Evolutionary conservation across 2,797 vertebrate species (phyloP).

Genomic region (Cheirogaleus major): DNA sequence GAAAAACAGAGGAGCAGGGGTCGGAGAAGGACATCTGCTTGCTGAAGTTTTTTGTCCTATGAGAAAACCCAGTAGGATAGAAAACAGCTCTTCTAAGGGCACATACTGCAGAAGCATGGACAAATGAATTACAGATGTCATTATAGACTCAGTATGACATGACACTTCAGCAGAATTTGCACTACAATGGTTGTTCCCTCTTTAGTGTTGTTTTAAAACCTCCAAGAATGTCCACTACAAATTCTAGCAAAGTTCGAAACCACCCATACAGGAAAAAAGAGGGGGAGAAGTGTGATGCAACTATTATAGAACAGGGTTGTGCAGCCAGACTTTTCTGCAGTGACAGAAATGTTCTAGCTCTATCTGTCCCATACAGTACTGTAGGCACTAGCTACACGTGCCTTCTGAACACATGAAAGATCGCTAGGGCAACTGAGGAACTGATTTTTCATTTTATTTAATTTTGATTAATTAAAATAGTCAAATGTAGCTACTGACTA

Average conservation of each 20-base stretch:
- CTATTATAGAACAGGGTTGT: not conserved
- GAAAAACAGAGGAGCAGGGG: not conserved
- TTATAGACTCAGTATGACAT: not conserved
- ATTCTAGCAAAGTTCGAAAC: not conserved
- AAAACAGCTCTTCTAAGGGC: not conserved
- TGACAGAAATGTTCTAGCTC: not conserved
- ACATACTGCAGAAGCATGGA: not conserved
- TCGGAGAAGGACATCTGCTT: not conserved
- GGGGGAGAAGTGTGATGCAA: not conserved
- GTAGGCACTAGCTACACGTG: not conserved
- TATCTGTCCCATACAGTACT: not conserved
- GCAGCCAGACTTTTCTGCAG: not conserved
- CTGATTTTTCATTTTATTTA: not conserved
- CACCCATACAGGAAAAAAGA: not conserved
- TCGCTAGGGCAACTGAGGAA: not conserved
- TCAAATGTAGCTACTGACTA: not conserved
- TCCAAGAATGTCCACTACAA: not conserved
- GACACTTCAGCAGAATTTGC: not conserved
- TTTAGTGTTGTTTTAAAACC: constrained; percentile 25
- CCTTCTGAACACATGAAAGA: not conserved
- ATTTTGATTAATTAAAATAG: constrained; percentile 26
- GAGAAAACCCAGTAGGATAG: not conserved
- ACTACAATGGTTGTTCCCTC: not conserved
- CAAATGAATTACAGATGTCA: not conserved
- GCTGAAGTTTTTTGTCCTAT: not conserved